These are phyloP conservation scores for Urocynchramus pylzowi DNA, from an alignment of 2,113 vertebrate genomes.

Conservation along the genomic window DNA sequence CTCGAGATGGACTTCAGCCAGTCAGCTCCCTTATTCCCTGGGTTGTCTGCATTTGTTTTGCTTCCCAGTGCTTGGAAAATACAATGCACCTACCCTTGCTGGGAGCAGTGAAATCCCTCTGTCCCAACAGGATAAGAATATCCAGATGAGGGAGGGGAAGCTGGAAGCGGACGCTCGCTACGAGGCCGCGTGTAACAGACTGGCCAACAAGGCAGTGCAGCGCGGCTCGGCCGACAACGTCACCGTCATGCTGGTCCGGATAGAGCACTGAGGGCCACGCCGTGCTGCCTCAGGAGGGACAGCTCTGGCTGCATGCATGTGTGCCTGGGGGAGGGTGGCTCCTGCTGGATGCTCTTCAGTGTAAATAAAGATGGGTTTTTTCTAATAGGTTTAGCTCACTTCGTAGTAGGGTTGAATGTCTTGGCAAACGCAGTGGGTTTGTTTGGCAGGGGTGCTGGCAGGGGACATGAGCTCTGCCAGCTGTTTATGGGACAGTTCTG, in stretches of 20 bases:
- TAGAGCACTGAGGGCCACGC: constrained; percentile 72
- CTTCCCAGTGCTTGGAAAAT: not conserved
- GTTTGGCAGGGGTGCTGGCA: not conserved
- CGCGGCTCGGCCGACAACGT: constrained; percentile 93
- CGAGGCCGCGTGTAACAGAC: constrained; percentile 85
- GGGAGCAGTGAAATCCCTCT: not conserved
- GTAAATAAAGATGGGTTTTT: constrained; percentile 76
- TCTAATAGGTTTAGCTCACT: constrained; percentile 3
- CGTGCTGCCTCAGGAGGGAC: not conserved
- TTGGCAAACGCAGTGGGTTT: not conserved
- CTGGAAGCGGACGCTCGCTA: constrained; percentile 69
- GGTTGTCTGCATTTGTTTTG: not conserved
- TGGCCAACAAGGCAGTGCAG: constrained; percentile 90
- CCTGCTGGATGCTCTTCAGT: constrained; percentile 37
- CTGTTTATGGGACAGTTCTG: not conserved
- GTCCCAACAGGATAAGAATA: constrained; percentile 73
- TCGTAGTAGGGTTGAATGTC: not conserved
- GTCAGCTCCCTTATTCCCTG: not conserved
- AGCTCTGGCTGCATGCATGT: not conserved
- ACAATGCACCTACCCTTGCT: accelerated
- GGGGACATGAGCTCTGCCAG: not conserved
- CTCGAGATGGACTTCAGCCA: not conserved
- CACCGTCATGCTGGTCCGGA: constrained; percentile 87
- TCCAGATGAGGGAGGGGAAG: constrained; percentile 74
- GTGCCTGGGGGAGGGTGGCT: not conserved